Conservation (phyloP, 2,797 vertebrate species). For the Rhyacichthys aspro region DNA sequence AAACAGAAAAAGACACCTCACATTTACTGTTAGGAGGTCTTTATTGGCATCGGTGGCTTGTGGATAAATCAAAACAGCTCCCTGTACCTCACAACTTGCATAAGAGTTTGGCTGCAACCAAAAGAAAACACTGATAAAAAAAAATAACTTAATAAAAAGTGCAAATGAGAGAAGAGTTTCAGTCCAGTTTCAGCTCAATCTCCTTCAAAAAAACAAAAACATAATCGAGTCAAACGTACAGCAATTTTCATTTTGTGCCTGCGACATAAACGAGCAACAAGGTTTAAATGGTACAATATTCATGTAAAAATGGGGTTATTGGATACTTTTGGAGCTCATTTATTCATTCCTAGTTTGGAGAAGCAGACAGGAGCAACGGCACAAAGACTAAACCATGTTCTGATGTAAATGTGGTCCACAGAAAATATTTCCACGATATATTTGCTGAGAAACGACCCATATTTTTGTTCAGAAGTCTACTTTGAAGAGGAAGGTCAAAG, state of each 20-base stretch:
- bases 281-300: too few species aligned
- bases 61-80: constrained; percentile 45
- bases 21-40: constrained; percentile 49
- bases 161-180: constrained; percentile 35
- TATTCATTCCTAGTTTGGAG: too few species aligned
- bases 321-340: too few species aligned
- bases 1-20: background rate
- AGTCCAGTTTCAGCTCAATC: constrained; percentile 30
- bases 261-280: constrained; percentile 21
- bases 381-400: too few species aligned
- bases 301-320: too few species aligned
- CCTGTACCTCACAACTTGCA: constrained; percentile 57
- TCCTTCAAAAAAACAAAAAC: constrained; percentile 57
- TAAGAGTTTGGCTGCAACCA: constrained; percentile 49
- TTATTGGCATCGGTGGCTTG: constrained; percentile 72
- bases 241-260: constrained; percentile 23
- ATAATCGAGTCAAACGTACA: constrained; percentile 23
- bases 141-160: constrained; percentile 52
- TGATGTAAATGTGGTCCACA: too few species aligned
- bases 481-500: too few species aligned
- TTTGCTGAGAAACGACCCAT: too few species aligned
- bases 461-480: too few species aligned
- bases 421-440: too few species aligned
- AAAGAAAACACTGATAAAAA: constrained; percentile 13
- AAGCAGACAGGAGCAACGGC: too few species aligned